These are phyloP conservation scores for Petrocephalus microphthalmus DNA, from an alignment of 2,113 vertebrate genomes.

Conservation along the genomic window DNA sequence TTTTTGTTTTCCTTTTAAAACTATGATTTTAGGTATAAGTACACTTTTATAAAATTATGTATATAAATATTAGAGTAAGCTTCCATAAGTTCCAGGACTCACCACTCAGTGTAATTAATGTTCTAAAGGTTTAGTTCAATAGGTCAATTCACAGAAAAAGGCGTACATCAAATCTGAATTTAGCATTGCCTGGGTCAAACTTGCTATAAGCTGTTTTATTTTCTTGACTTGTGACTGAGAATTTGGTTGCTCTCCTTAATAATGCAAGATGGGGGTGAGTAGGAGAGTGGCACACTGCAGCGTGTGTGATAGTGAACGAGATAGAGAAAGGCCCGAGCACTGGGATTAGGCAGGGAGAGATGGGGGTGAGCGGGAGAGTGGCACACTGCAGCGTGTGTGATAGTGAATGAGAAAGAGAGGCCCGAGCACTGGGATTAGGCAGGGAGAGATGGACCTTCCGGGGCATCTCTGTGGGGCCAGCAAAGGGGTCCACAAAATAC, in stretches of 20 bases:
- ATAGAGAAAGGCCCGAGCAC: neutral
- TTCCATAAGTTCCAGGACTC: too few species aligned
- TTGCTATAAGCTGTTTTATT: neutral
- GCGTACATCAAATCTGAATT: neutral
- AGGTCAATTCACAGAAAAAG: neutral
- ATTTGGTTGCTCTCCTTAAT: neutral
- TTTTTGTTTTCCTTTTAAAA: neutral
- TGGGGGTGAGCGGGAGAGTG: neutral
- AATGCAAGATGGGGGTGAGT: neutral
- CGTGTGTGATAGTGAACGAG: neutral
- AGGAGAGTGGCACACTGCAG: neutral
- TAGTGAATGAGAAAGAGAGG: neutral
- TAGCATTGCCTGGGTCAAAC: too few species aligned
- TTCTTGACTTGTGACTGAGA: neutral
- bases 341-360: neutral
- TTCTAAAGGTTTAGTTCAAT: neutral
- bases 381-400: neutral
- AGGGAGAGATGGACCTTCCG: neutral
- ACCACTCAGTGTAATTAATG: neutral
- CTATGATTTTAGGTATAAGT: neutral
- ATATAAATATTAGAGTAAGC: too few species aligned
- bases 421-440: neutral
- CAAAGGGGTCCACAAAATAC: neutral
- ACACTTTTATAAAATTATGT: too few species aligned
- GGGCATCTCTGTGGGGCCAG: neutral